phyloP scores from a whole-genome alignment of 2,113 vertebrate species.

The Apaloderma vittatum region DNA sequence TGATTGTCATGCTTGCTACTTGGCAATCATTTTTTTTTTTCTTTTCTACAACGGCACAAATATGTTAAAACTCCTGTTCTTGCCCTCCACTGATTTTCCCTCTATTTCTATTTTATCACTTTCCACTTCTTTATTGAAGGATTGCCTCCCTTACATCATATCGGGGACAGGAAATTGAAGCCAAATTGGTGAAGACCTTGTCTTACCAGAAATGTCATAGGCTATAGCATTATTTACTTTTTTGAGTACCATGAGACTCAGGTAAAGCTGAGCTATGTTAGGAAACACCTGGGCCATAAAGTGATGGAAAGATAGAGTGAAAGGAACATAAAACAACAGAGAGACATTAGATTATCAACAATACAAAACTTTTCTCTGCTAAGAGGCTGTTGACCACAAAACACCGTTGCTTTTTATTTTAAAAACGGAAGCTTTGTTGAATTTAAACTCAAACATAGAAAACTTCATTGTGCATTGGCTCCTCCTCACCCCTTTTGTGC shows the following conservation, averaged over 20 bases:
- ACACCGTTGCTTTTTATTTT: not conserved
- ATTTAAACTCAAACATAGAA: not conserved
- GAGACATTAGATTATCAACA: not conserved
- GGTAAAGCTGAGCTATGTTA: not conserved
- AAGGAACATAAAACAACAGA: not conserved
- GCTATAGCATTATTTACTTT: not conserved
- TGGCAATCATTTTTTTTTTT: not conserved
- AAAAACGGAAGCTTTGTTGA: not conserved
- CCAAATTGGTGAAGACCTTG: not conserved
- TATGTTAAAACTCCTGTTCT: not conserved
- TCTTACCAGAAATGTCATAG: not conserved
- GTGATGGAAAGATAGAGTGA: not conserved
- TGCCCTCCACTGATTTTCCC: not conserved
- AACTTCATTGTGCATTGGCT: not conserved
- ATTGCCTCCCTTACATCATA: not conserved
- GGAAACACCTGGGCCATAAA: not conserved
- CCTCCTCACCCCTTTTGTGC: not conserved
- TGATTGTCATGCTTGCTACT: not conserved
- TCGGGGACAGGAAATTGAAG: not conserved
- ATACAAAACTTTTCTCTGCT: not conserved
- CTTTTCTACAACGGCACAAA: not conserved
- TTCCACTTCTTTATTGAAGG: not conserved
- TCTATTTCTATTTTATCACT: not conserved
- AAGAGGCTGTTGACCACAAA: not conserved
- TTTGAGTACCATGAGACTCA: not conserved